Evolutionary conservation across 2,113 vertebrate species (phyloP).

Genomic region (Paradoxurus hermaphroditus): DNA sequence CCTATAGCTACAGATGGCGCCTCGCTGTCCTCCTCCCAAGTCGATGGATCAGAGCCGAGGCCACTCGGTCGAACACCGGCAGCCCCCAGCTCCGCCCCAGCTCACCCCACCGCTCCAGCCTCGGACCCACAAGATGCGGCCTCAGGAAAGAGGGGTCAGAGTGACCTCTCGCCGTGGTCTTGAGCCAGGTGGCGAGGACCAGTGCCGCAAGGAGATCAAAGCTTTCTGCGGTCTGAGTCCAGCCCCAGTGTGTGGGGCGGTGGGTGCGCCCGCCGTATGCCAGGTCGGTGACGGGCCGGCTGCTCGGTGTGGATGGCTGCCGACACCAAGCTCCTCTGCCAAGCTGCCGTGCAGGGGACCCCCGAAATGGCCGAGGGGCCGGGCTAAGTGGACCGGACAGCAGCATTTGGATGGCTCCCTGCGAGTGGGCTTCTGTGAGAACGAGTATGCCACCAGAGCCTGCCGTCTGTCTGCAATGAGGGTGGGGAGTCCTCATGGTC

Average conservation of each 20-base stretch:
- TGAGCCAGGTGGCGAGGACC: not conserved
- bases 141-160: not conserved
- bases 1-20: rapidly evolving
- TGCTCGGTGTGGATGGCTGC: not conserved
- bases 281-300: not conserved
- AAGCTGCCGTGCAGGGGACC: not conserved
- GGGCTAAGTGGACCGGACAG: not conserved
- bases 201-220: not conserved
- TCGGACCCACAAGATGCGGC: not conserved
- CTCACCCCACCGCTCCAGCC: not conserved
- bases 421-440: not conserved
- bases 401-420: not conserved
- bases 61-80: not conserved
- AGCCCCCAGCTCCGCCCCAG: not conserved
- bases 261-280: not conserved
- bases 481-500: not conserved
- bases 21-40: not conserved
- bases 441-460: not conserved
- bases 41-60: not conserved
- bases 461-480: not conserved
- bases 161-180: not conserved
- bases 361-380: not conserved
- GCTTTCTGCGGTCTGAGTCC: too few species aligned
- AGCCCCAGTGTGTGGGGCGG: not conserved
- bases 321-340: not conserved